Percentiles rank a stretch among this genome's conserved stretches.
These are phyloP conservation scores for Pavo muticus DNA, from an alignment of 2,113 vertebrate species.

Conservation along the genomic window DNA sequence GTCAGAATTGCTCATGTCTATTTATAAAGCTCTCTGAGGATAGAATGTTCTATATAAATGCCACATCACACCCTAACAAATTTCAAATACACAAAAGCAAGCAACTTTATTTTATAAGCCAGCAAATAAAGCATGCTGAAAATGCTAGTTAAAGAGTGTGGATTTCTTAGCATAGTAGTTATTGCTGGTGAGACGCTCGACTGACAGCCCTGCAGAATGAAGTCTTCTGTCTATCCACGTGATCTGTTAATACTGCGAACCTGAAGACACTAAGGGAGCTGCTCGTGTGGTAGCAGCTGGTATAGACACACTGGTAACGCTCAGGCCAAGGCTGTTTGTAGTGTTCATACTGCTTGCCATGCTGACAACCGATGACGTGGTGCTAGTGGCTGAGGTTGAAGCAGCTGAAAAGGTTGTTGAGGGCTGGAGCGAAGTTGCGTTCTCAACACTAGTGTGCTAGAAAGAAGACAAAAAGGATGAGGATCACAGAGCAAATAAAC, in stretches of 20 bases:
- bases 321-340: conserved; percentile 83
- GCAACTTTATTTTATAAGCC: conserved; percentile 50
- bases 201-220: conserved; percentile 35
- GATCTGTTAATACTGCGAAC: conserved; percentile 69
- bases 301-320: conserved; percentile 82
- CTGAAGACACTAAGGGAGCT: conserved; percentile 88
- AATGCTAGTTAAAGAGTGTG: neutral
- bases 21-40: neutral
- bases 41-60: neutral
- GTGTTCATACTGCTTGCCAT: conserved; percentile 82
- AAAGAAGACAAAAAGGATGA: conserved; percentile 50
- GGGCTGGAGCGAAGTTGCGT: conserved; percentile 79
- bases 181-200: neutral
- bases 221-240: conserved; percentile 9
- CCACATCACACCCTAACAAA: conserved; percentile 18
- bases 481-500: conserved; percentile 28
- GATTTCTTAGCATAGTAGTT: neutral
- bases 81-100: conserved; percentile 30
- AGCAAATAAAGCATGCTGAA: conserved; percentile 42
- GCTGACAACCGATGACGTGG: conserved; percentile 80
- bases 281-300: conserved; percentile 82
- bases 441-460: conserved; percentile 90
- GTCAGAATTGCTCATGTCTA: neutral
- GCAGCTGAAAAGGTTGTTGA: conserved; percentile 82
- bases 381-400: conserved; percentile 74